These are phyloP conservation scores for Chondrilla cf. caribensis DNA, from an alignment of 37 sponge, comb jelly and placozoan genomes.

Conservation along the genomic window DNA sequence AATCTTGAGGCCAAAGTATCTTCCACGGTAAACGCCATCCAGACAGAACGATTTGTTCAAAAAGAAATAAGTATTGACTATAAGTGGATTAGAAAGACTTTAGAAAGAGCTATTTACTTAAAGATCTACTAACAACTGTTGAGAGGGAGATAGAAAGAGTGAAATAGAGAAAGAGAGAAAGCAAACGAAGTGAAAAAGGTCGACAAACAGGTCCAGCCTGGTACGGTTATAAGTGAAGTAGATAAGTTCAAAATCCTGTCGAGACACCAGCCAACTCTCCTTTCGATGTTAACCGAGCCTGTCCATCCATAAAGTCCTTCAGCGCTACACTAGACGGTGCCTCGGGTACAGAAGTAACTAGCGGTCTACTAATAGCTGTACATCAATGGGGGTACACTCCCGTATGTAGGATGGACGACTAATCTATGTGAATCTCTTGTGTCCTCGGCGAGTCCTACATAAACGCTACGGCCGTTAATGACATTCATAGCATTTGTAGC, in stretches of 20 bases:
- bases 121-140: too few species aligned
- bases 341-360: background rate
- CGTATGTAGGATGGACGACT: background rate
- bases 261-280: background rate
- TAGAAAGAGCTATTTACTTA: too few species aligned
- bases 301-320: background rate
- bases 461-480: background rate
- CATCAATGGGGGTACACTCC: background rate
- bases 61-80: background rate
- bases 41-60: background rate
- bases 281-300: background rate
- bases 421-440: background rate
- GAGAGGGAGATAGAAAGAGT: too few species aligned
- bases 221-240: conserved; percentile 2
- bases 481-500: background rate
- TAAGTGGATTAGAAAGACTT: too few species aligned
- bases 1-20: background rate
- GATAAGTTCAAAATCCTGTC: background rate
- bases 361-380: background rate
- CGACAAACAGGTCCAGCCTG: conserved; percentile 9
- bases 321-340: background rate
- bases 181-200: background rate
- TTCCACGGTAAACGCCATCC: background rate
- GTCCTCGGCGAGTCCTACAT: background rate
- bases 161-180: too few species aligned